A percentile compares a stretch with the other conserved stretches of the same genome.
These are phyloP conservation scores for Cerceris ruficornis DNA, from an alignment of 2,888 invertebrate species.

Conservation along the genomic window DNA sequence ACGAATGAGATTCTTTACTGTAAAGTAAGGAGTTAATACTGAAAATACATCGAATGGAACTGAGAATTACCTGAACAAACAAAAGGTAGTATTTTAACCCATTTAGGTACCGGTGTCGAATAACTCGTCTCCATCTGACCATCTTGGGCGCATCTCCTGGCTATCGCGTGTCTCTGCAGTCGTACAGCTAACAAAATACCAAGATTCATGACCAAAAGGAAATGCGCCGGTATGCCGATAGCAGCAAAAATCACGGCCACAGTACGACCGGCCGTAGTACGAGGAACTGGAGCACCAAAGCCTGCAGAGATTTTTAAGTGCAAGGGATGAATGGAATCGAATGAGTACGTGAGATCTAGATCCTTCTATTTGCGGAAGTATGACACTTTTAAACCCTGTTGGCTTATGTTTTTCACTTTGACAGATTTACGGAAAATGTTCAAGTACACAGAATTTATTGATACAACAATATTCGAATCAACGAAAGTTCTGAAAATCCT, in stretches of 20 bases:
- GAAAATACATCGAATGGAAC: not conserved
- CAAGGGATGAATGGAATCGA: no score
- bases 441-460: no score
- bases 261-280: constrained; percentile 85
- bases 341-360: no score
- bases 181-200: constrained; percentile 83
- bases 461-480: no score
- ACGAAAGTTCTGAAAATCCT: no score
- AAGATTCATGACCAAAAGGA: constrained; percentile 84
- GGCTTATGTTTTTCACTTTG: no score
- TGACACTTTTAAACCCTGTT: no score
- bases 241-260: constrained; percentile 86
- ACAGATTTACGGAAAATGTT: no score
- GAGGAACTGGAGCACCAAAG: constrained; percentile 88
- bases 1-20: not conserved
- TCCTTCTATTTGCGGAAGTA: no score
- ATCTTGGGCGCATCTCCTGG: constrained; percentile 47
- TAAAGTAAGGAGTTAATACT: not conserved
- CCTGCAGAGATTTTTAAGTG: constrained; percentile 81
- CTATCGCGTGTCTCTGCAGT: constrained; percentile 81
- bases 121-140: constrained; percentile 50
- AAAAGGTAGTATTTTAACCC: constrained; percentile 76
- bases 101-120: constrained; percentile 69
- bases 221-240: constrained; percentile 87
- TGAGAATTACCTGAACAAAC: constrained; percentile 70